Evolutionary conservation across 2,888 invertebrate genomes (phyloP), one percentile per base, ranked within the genome.

Genomic region (Pogonocherus hispidulus): DNA sequence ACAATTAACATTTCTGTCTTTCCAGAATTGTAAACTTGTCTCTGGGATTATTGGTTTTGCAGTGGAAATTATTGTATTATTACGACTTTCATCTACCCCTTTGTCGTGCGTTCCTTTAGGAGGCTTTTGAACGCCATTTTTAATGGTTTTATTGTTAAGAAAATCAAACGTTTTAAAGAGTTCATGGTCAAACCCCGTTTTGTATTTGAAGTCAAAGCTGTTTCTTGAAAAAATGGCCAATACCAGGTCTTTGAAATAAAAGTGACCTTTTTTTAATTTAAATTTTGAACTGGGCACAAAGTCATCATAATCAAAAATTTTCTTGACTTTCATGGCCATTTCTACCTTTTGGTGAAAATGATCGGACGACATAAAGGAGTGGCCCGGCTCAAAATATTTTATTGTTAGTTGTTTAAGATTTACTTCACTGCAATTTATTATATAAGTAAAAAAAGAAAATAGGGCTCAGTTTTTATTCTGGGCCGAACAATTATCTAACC

Each of bases 371-470:
- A 49, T 49, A 22, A 49, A 49, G 20, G 49, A 22, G 22, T 49
- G 49, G 20, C 20, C 49, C 9, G 49, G 11, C n/a, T 49, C 49
- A 22, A 49, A 49, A 22, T 49, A 49, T 22, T 49, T 22, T n/a
- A 49, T 20, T 22, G 49, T 49, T 11, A 47, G 47, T 47, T 47
- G 46, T 46, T 9, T 47, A 18, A 47, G 47, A 47, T 47, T 47
- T 47, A 47, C 47, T 20, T 60, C 60, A n/a, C 46, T 49, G 60
- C 27, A 60, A 49, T 60, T 46, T 47, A 60, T 47, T 47, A 60
- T 23, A 22, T 27, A 47, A 46, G 46, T 35, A 23, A 60, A 60
- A 60, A 60, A 60, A 23, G 32, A 46, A 46, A 60, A 27, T 27
- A 47, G 46, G 16, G 20, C 41, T 4, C 60, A 60, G 22, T 49